phyloP scores from a whole-genome alignment of 1,140 invertebrate species.

The Psilanteris sp. region DNA sequence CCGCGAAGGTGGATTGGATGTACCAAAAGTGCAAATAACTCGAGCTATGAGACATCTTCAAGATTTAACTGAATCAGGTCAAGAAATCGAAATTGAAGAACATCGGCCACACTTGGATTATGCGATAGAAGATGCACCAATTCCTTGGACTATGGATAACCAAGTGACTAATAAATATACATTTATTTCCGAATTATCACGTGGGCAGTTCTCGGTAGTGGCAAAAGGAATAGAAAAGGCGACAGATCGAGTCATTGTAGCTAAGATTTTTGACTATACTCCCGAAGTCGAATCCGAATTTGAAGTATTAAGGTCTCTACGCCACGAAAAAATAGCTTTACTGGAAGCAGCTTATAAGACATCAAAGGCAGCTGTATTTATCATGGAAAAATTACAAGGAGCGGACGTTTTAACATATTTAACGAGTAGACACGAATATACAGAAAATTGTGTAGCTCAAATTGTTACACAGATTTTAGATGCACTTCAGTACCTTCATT shows the following conservation, averaged over 20 bases:
- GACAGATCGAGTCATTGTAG: constrained; percentile 86
- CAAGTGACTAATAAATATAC: constrained; percentile 87
- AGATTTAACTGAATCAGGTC: constrained; percentile 89
- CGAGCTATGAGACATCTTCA: constrained; percentile 91
- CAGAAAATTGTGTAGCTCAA: constrained; percentile 92
- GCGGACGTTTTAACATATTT: constrained; percentile 95
- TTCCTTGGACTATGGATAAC: constrained; percentile 85
- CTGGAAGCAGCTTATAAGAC: constrained; percentile 87
- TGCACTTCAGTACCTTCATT: constrained; percentile 94
- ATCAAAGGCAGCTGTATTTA: constrained; percentile 84
- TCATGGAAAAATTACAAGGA: constrained; percentile 93
- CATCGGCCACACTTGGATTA: constrained; percentile 85
- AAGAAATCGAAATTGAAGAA: constrained; percentile 84
- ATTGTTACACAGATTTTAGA: constrained; percentile 92
- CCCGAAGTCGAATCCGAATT: constrained; percentile 88
- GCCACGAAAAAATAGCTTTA: constrained; percentile 91
- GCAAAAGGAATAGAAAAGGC: constrained; percentile 89
- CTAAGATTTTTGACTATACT: constrained; percentile 88
- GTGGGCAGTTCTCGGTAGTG: constrained; percentile 91
- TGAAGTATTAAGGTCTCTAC: constrained; percentile 87
- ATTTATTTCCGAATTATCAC: constrained; percentile 89
- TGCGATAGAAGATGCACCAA: constrained; percentile 85
- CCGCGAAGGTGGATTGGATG: constrained; percentile 80
- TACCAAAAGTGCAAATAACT: constrained; percentile 86
- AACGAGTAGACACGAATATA: constrained; percentile 91